Base-by-base conservation (phyloP, 1,140 invertebrate species). In the Drosophila lacteicornis region DNA sequence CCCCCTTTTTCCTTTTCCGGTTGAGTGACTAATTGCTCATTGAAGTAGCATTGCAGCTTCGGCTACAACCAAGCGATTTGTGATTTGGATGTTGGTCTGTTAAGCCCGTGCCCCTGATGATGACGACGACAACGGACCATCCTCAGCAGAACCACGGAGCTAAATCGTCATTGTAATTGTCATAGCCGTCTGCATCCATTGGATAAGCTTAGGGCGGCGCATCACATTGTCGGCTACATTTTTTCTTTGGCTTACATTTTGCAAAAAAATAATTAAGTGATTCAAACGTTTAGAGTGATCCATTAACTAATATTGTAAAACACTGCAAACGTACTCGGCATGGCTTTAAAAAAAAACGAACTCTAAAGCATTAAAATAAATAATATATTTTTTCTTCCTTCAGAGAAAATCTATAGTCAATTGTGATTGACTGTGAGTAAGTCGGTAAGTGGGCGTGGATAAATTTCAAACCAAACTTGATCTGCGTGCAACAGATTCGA, bases 1-100 rank as follows among this genome's bases (percentile, higher is more conserved):
- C 78, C 85, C 85, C 80, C 82, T 82, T 90, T 85, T 90, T 90
- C 40, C 86, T 82, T 91, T 90, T 90, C 86, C 85, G 55, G 78
- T 27, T 66, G 81, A 79, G 75, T 82, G 71, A 55, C 70, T 85
- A 85, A 90, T 90, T 90, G 85, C 71, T 68, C 86, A 90, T 75
- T 90, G 86, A 90, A 90, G 86, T 91, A 86, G 71, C 75, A 56
- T 56, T 56, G 33, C 38, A 82, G 75, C 57, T 59, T 38, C 62
- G 49, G 55, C 80, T 67, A 71, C 46, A 42, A 65, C 46, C 45
- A 49, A 68, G 51, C 66, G 55, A 69, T 63, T 71, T 68, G 63
- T 43, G 40, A 56, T 40, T 40, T 56, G 33, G 13, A 55, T 36
- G 36, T 38, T 55, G 30, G 17, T 8, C 17, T 33, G 33, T 55